Evolutionary conservation across 1,140 invertebrate genomes (phyloP).

Genomic region (Drosophila elegans): DNA sequence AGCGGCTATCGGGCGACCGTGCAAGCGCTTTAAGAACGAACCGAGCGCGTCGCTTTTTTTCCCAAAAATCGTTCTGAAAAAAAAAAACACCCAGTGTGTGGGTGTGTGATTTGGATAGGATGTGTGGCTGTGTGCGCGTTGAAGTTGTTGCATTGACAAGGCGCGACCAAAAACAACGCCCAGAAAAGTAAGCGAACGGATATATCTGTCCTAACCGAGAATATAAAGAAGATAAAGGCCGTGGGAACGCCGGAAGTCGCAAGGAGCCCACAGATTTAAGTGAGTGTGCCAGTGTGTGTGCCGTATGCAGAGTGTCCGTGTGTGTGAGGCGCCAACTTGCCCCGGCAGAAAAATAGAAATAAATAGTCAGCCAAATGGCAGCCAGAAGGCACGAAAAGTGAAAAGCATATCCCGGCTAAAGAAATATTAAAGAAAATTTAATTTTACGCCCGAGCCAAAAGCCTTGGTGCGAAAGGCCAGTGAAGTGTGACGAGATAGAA

Average conservation of each 20-base stretch:
- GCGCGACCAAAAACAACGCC: slow-evolving; percentile 60
- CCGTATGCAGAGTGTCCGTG: slow-evolving; percentile 21
- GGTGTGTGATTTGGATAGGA: slow-evolving; percentile 20
- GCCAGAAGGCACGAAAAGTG: slow-evolving; percentile 38
- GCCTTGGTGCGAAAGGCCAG: slow-evolving; percentile 26
- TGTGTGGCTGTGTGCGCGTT: slow-evolving; percentile 30
- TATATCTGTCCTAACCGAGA: slow-evolving; percentile 24
- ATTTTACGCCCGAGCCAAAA: slow-evolving; percentile 18
- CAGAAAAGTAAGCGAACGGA: slow-evolving; percentile 34
- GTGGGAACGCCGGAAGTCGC: slow-evolving; percentile 36
- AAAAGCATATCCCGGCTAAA: slow-evolving; percentile 17
- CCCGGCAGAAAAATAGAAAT: slow-evolving; percentile 57
- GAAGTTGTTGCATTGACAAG: slow-evolving; percentile 64
- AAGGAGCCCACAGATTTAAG: slow-evolving; percentile 48
- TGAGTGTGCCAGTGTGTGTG: slow-evolving; percentile 35
- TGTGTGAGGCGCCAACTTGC: slow-evolving; percentile 63
- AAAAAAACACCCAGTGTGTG: slow-evolving; percentile 16
- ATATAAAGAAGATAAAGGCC: slow-evolving; percentile 8
- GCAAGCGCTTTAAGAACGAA: slow-evolving; percentile 26
- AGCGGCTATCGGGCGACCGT: slow-evolving; percentile 62
- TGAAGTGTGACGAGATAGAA: slow-evolving; percentile 40
- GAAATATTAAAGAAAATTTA: slow-evolving; percentile 52
- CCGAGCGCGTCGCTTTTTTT: slow-evolving; percentile 63
- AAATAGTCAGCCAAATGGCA: slow-evolving; percentile 44
- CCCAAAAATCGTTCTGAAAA: slow-evolving; percentile 28